Conservation (phyloP, 2,888 invertebrate genomes). For the Drosophila helvetica region DNA sequence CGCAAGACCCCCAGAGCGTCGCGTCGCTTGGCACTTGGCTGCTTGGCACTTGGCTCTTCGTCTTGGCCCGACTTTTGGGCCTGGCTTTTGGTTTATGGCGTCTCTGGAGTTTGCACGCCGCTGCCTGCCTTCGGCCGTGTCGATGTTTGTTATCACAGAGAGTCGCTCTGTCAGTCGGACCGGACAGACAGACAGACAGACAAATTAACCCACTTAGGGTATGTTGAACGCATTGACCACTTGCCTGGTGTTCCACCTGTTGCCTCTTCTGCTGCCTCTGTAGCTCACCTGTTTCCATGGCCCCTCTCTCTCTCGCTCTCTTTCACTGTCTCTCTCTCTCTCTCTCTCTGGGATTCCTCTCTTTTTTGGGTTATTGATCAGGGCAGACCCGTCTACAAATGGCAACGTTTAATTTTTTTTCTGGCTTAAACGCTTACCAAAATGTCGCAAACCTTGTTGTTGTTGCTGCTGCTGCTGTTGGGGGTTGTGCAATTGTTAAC, state of each 20-base stretch:
- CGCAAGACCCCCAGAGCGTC: constrained; percentile 61
- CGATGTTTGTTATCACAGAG: constrained; percentile 43
- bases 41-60: background rate
- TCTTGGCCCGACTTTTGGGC: constrained; percentile 16
- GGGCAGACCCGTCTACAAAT: constrained; percentile 53
- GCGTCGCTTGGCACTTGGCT: constrained; percentile 31
- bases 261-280: background rate
- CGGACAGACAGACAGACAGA: background rate
- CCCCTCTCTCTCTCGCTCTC: constrained; percentile 7
- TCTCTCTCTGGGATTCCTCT: background rate
- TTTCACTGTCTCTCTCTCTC: constrained; percentile 13
- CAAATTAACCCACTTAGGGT: constrained; percentile 76
- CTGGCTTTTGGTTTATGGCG: constrained; percentile 3
- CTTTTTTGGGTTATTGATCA: constrained; percentile 60
- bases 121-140: background rate
- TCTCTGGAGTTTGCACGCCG: constrained; percentile 8
- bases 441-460: constrained; percentile 70
- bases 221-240: constrained; percentile 71
- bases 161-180: constrained; percentile 14
- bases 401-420: constrained; percentile 53
- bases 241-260: constrained; percentile 28
- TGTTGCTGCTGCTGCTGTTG: background rate
- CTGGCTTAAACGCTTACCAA: constrained; percentile 49
- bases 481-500: constrained; percentile 66
- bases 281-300: background rate